A percentile compares a stretch with the other conserved stretches of the same genome.
These are phyloP conservation scores for Acanthiza pusilla DNA, from an alignment of 2,797 vertebrate genomes.

Conservation along the genomic window DNA sequence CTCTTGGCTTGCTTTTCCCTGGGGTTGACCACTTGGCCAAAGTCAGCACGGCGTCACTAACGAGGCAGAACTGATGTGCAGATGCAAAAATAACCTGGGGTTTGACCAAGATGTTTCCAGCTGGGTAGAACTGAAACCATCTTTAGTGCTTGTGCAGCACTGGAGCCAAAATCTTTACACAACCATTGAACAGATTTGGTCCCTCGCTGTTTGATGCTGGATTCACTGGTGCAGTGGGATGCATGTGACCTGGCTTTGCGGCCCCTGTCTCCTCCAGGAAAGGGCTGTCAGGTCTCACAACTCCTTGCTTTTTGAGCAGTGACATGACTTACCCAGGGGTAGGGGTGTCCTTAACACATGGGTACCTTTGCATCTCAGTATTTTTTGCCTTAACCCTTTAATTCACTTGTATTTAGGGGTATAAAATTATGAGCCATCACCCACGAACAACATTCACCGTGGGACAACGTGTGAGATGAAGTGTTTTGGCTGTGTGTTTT, in stretches of 20 bases:
- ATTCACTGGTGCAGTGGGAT: neutral
- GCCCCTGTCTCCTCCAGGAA: neutral
- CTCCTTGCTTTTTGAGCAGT: neutral
- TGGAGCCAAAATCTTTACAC: neutral
- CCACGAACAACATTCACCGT: accelerated
- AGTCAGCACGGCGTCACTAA: neutral
- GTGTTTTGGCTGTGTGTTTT: slow-evolving; percentile 1
- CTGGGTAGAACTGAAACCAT: neutral
- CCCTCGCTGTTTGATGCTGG: neutral
- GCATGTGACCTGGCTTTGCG: neutral
- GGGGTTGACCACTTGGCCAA: slow-evolving; percentile 30
- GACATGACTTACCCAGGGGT: neutral
- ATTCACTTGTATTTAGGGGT: neutral
- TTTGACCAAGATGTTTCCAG: slow-evolving; percentile 15
- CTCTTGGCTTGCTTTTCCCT: slow-evolving; percentile 13
- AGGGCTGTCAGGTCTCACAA: neutral
- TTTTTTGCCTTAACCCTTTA: neutral
- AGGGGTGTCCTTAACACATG: neutral
- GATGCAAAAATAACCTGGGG: slow-evolving; percentile 41
- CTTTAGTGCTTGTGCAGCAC: neutral
- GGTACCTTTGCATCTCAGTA: neutral
- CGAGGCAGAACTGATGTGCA: slow-evolving; percentile 2
- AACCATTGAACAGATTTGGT: neutral
- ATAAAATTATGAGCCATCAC: neutral
- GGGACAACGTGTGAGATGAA: neutral